Evolutionary conservation across 2,113 vertebrate genomes (phyloP), one percentile per base, ranked within the genome.

Genomic region (Barnardius zonarius): DNA sequence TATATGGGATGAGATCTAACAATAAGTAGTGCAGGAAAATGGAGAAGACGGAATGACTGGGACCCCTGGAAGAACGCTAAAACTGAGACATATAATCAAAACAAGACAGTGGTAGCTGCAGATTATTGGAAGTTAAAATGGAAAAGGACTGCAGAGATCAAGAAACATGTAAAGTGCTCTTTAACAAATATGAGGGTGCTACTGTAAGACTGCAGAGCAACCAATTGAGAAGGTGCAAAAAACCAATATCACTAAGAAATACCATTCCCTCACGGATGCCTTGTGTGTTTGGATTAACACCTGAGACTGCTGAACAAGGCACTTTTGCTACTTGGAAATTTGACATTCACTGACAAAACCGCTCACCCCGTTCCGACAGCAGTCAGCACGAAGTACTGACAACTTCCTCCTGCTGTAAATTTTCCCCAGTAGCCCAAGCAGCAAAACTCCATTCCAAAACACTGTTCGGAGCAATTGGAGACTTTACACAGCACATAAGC

Each of bases 361-460:
- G 46, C 43, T 83, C 64, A 64, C 54, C n/a, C 17, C 0, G 0
- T 43, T 83, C 44, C 0, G 3, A 55, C 28, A 75, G 57, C 48
- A 79, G 74, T 11, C 0, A 0, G 31, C 68, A 77, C 14, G 54
- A 11, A 79, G 48, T 49, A 67, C 35, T 33, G 41, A 79, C 46
- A 66, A 57, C 69, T 82, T 62, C 62, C 31, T 41, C 17, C 20
- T 41, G 44, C 69, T 69, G 33, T 46, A 49, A 63, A 64, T 55
- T 35, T 64, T 67, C n/a, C 37, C 54, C 63, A 46, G 33, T 17
- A 86, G 25, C 79, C 85, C 41, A 31, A 83, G 72, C 14, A 85
- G 70, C 67, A 70, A 43, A 95, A 80, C 16, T 49, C 37, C 49
- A 33, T 28, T 80, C 35, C 31, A 76, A 76, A 93, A 43, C 27